Conservation (phyloP, 1,140 invertebrate species). For the Ridgeia piscesae region DNA sequence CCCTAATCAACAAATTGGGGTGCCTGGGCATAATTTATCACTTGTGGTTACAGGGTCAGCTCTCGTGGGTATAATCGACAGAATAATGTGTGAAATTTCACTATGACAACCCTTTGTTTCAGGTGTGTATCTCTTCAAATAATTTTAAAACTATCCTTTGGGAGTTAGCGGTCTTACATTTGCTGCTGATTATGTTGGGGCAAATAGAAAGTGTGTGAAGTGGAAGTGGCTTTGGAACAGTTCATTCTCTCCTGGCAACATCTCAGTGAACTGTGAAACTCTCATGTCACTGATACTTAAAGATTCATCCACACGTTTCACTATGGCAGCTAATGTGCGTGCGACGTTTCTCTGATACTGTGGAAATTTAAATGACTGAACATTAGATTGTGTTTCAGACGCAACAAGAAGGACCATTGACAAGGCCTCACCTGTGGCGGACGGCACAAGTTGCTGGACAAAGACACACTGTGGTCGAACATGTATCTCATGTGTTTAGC, state of each 20-base stretch:
- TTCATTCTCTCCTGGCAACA: too few relatives aligned
- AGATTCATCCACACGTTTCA: too few relatives aligned
- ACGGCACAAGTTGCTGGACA: background rate
- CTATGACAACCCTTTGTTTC: background rate
- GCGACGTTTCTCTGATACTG: background rate
- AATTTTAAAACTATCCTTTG: background rate
- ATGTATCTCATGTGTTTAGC: background rate
- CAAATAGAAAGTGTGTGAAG: too few relatives aligned
- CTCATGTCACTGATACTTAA: too few relatives aligned
- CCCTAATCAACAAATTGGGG: background rate
- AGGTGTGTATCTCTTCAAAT: background rate
- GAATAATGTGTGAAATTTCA: background rate
- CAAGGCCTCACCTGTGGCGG: background rate
- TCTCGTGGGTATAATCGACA: background rate
- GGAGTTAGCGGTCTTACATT: too few relatives aligned
- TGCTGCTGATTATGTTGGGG: too few relatives aligned
- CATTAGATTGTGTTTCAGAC: background rate
- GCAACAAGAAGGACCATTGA: background rate
- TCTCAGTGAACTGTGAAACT: too few relatives aligned
- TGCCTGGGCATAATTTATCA: background rate
- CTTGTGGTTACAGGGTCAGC: background rate
- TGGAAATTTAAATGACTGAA: background rate
- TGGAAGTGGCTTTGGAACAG: too few relatives aligned
- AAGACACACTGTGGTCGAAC: background rate
- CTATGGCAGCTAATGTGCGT: background rate